A percentile compares a stretch with the other conserved stretches of the same genome.
Conservation (phyloP, 2,888 invertebrate species). For the Dryomyza anilis region DNA sequence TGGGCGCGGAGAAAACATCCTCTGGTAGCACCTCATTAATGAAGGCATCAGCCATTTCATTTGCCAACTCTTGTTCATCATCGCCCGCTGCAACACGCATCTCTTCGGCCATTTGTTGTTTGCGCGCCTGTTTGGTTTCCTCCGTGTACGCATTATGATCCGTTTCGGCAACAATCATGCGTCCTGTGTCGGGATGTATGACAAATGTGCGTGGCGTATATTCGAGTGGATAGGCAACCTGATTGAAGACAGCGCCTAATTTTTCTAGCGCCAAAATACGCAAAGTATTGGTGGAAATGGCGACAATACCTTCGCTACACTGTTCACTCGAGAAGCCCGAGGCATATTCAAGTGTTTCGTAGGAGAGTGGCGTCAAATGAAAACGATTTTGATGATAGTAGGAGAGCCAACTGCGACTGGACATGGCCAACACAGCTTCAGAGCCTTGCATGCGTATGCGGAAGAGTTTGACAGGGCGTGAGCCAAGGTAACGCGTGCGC, state of each 20-base stretch:
- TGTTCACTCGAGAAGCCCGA: constrained; percentile 96
- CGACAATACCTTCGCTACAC: constrained; percentile 99
- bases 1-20: constrained; percentile 91
- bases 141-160: constrained; percentile 99
- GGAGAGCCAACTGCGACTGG: constrained; percentile 96
- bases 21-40: constrained; percentile 94
- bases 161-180: constrained; percentile 91
- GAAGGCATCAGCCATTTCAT: constrained; percentile 97
- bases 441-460: constrained; percentile 94
- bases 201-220: constrained; percentile 96
- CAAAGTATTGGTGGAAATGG: constrained; percentile 96
- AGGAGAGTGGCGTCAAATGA: constrained; percentile 93
- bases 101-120: constrained; percentile 96
- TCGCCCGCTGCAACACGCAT: constrained; percentile 97
- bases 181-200: constrained; percentile 88
- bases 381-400: constrained; percentile 98
- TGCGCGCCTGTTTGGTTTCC: constrained; percentile 88
- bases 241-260: constrained; percentile 97
- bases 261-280: constrained; percentile 97
- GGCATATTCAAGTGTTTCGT: constrained; percentile 96
- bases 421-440: constrained; percentile 97
- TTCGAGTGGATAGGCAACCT: constrained; percentile 88
- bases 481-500: constrained; percentile 94
- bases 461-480: constrained; percentile 94
- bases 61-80: constrained; percentile 93